Evolutionary conservation across 1,140 invertebrate genomes (phyloP), one percentile per base, ranked within the genome.

Genomic region (Eriosoma lanigerum): DNA sequence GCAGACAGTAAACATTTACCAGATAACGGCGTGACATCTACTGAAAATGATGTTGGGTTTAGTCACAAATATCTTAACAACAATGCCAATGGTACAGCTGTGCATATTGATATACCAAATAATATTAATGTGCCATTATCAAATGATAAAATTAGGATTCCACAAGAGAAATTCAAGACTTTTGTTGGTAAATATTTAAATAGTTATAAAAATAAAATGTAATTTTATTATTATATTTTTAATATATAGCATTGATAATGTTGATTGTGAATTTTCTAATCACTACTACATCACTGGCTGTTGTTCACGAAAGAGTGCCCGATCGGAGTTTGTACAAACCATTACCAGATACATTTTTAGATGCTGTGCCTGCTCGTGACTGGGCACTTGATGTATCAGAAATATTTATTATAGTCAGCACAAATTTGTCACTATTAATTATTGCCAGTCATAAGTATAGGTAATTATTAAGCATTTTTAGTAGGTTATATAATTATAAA

Each of bases 301-400:
- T 95, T 83, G 91, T 94, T 66, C 94, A 96, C 86, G 93, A 96
- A 85, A 89, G 92, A 81, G 90, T 96, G 68, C 94, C 94, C 52
- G 91, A 94, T 86, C 87, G 91, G 81, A 87, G 88, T 32, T 88
- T 86, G 0, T 91, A 91, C 83, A 87, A 88, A 66, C 93, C 93
- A 48, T 89, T 96, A 76, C 93, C 93, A 38, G 94, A 96, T 85
- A 88, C 93, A 54, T 88, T 95, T 82, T 88, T 96, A 52, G 93
- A 95, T 86, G 90, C 92, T 84, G 86, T 96, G 54, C 86, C 87
- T 70, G 88, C 90, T 68, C 90, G 92, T 84, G 58, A 81, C 17
- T 94, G 93, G 93, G 93, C 91, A n/a, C 88, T 96, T 21, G 88
- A 90, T 84, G 90, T 94, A 21, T 94, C 93, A 19, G 94, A 96